phyloP scores from a whole-genome alignment of 2,113 vertebrate species.

The Brachionichthys hirsutus region DNA sequence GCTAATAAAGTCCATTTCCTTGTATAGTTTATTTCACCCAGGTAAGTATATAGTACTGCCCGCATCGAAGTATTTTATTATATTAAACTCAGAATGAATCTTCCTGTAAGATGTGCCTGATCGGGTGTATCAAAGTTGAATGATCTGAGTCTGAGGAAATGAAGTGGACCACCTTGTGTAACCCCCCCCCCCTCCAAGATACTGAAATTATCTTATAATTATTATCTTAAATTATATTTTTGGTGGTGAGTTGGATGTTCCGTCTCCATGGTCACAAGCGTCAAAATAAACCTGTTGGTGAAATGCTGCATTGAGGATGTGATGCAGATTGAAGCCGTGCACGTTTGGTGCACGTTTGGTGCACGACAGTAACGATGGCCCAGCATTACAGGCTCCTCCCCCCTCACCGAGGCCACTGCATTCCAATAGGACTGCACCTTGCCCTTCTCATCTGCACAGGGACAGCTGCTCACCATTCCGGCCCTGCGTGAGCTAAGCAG shows the following conservation, averaged over 20 bases:
- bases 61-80: too few species aligned
- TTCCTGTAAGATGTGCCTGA: too few species aligned
- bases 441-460: slow-evolving; percentile 54
- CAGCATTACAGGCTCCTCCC: slow-evolving; percentile 32
- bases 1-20: too few species aligned
- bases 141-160: slow-evolving; percentile 5
- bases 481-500: slow-evolving; percentile 65
- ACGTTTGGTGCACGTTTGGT: slow-evolving; percentile 18
- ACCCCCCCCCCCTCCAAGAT: background rate
- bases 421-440: slow-evolving; percentile 69
- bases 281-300: background rate
- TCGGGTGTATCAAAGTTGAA: too few species aligned
- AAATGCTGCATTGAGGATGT: slow-evolving; percentile 8
- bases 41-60: too few species aligned
- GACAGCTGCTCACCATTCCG: slow-evolving; percentile 75
- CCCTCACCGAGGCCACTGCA: slow-evolving; percentile 34
- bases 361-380: slow-evolving; percentile 25
- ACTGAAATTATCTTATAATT: too few species aligned
- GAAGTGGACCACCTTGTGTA: slow-evolving; percentile 1
- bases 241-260: slow-evolving; percentile 8
- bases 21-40: too few species aligned
- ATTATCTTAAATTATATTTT: background rate
- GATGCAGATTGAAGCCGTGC: slow-evolving; percentile 1
- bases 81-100: slow-evolving; percentile 21
- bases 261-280: background rate